Evolutionary conservation across 1,140 invertebrate species (phyloP).

Genomic region (Drosophila orena): DNA sequence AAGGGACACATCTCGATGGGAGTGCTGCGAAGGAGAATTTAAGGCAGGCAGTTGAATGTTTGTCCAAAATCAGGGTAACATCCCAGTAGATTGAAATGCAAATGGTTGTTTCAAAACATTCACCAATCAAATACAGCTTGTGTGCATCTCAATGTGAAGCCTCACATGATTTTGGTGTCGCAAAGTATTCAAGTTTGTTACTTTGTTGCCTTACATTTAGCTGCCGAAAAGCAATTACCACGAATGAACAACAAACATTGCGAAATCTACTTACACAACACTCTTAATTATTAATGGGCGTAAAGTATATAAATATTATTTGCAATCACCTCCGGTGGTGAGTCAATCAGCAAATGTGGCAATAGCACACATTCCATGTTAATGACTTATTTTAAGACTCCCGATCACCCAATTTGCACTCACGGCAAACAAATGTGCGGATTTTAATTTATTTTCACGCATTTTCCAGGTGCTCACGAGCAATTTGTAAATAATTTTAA

Average conservation of each 20-base stretch:
- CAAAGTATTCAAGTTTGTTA: neutral
- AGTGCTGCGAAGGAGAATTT: neutral
- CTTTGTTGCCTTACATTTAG: too few relatives aligned
- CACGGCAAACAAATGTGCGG: conserved; percentile 30
- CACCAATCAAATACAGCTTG: too few relatives aligned
- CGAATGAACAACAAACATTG: neutral
- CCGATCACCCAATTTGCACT: neutral
- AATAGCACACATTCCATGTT: conserved; percentile 34
- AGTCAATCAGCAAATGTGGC: conserved; percentile 18
- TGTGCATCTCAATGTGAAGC: too few relatives aligned
- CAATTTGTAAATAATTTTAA: conserved; percentile 43
- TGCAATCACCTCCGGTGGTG: conserved; percentile 22
- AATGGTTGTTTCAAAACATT: too few relatives aligned
- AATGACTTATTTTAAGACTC: conserved; percentile 44
- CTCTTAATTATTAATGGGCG: conserved; percentile 2
- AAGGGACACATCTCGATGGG: neutral
- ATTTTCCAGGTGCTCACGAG: conserved; percentile 37
- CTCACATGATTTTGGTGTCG: neutral
- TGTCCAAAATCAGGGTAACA: neutral
- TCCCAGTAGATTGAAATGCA: neutral
- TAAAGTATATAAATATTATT: conserved; percentile 28
- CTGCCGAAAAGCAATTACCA: neutral
- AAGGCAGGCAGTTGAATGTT: neutral
- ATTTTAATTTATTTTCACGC: conserved; percentile 50
- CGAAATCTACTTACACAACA: conserved; percentile 1